These are phyloP conservation scores for Cynopterus sphinx DNA, from an alignment of 2,797 vertebrate genomes.

Conservation along the genomic window DNA sequence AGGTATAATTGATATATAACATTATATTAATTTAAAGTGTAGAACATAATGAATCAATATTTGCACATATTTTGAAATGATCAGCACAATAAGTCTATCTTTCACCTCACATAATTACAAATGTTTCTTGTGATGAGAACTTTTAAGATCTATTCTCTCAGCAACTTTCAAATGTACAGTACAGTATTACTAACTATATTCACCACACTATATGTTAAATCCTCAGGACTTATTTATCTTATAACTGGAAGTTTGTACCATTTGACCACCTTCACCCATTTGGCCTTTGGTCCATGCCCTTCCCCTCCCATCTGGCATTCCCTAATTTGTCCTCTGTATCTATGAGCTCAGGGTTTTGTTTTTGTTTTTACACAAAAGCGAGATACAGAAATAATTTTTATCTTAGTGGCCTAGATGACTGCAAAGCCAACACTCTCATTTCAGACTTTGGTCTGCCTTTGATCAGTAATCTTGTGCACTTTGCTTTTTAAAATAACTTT, in stretches of 20 bases:
- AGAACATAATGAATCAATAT: background rate
- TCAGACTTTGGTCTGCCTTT: conserved; percentile 26
- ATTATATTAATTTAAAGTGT: background rate
- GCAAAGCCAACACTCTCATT: background rate
- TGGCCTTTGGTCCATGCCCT: too few species aligned
- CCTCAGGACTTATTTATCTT: background rate
- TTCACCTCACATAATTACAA: too few species aligned
- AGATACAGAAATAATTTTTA: conserved; percentile 5
- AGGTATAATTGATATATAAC: background rate
- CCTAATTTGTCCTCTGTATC: background rate
- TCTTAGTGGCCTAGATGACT: background rate
- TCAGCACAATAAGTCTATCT: background rate
- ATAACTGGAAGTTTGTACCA: background rate
- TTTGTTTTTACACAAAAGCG: background rate
- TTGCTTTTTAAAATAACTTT: background rate
- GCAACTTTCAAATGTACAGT: background rate
- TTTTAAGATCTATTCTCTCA: background rate
- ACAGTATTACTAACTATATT: background rate
- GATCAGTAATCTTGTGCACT: background rate
- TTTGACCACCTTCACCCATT: background rate
- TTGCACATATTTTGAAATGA: background rate
- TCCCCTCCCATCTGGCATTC: background rate
- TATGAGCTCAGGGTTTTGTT: background rate
- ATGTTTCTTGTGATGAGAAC: background rate
- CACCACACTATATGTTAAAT: background rate